A percentile compares a stretch with the other conserved stretches of the same genome.
Evolutionary conservation across 2,113 vertebrate species (phyloP).

Genomic region (Centropus bengalensis): DNA sequence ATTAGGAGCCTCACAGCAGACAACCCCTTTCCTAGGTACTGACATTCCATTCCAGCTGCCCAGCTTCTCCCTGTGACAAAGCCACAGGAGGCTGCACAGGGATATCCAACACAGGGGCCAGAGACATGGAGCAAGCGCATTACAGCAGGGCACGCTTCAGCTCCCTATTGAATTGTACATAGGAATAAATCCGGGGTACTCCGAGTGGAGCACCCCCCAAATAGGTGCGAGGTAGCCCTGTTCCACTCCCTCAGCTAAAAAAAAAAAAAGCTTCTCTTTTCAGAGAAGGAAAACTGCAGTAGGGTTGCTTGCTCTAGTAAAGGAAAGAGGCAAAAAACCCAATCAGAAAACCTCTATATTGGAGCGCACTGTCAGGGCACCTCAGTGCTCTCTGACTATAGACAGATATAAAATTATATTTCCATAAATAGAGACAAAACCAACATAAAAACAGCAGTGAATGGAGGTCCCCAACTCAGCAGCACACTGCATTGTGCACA

Average conservation of each 20-base stretch:
- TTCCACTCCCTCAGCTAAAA: neutral
- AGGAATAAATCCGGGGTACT: neutral
- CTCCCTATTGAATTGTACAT: neutral
- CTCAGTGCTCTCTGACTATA: neutral
- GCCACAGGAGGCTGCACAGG: accelerated
- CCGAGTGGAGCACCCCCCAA: accelerated
- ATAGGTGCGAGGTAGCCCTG: accelerated
- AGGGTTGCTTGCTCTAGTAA: neutral
- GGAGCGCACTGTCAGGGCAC: neutral
- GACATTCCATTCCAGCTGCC: neutral
- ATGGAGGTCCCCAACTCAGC: neutral
- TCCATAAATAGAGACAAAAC: neutral
- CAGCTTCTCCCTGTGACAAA: neutral
- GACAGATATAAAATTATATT: neutral
- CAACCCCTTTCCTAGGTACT: neutral
- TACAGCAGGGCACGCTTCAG: neutral
- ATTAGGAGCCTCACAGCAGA: neutral
- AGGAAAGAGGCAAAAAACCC: neutral
- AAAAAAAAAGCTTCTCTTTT: too few relatives aligned
- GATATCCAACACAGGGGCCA: neutral
- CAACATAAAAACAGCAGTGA: neutral
- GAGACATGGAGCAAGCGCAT: accelerated
- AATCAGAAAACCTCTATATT: neutral
- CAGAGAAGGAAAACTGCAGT: neutral
- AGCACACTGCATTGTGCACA: neutral